Base-by-base conservation (phyloP, 2,888 invertebrate genomes). In the Steromphala cineraria region DNA sequence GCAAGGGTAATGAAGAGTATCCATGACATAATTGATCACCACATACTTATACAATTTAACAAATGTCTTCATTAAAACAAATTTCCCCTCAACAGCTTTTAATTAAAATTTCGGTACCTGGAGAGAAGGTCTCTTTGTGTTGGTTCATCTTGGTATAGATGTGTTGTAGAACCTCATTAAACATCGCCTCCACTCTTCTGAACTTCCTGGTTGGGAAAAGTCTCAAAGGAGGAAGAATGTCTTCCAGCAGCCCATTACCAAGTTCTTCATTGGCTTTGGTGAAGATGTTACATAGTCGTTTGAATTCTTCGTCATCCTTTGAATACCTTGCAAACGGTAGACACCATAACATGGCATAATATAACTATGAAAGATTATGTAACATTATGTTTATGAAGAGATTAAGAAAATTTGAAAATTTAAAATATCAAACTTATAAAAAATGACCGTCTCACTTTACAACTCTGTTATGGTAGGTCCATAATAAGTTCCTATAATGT, bases 401-500 rank as follows among this genome's bases (percentile, higher is more conserved):
- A n/a, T n/a, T n/a, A n/a, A n/a, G n/a, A n/a, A n/a, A n/a, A n/a
- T n/a, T n/a, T n/a, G n/a, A n/a, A n/a, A n/a, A n/a, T n/a, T n/a
- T n/a, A n/a, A n/a, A n/a, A n/a, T n/a, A n/a, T n/a, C n/a, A n/a
- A n/a, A n/a, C n/a, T n/a, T n/a, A n/a, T n/a, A n/a, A n/a, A n/a
- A n/a, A n/a, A n/a, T n/a, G n/a, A n/a, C n/a, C n/a, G n/a, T n/a
- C n/a, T n/a, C n/a, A n/a, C n/a, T n/a, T n/a, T n/a, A n/a, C n/a
- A n/a, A n/a, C n/a, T n/a, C n/a, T n/a, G n/a, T n/a, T n/a, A n/a
- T n/a, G n/a, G 81, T 83, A 24, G 86, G 83, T 8, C 84, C 81
- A 78, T 85, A 87, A 19, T 81, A 78, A 52, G 81, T 78, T 21
- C 87, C 82, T 8, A 80, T 83, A 53, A 87, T 87, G 78, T 87